Evolutionary conservation across 2,888 invertebrate genomes (phyloP), one percentile per base, ranked within the genome.

Genomic region (Melieria crassipennis): DNA sequence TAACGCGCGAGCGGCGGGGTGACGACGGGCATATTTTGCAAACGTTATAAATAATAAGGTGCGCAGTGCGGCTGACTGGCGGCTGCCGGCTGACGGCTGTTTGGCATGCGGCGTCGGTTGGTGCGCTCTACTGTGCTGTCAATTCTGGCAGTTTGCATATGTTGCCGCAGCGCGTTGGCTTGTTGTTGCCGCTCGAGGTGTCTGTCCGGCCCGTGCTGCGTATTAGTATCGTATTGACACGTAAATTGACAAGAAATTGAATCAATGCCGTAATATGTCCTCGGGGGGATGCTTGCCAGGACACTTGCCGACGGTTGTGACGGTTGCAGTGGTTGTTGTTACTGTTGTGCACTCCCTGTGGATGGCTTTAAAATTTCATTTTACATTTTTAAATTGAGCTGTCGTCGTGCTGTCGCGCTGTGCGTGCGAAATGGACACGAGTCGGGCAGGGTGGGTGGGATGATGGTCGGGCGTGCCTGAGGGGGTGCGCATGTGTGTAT

Each of bases 171-270:
- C 16, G 11, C 47, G 63, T 62, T 57, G 56, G 46, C 46, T 56
- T 16, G 62, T 58, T 13, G 46, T 46, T 45, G 60, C 11, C 47
- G 10, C 13, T 50, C 64, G 52, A 43, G 52, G 48, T 62, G 42
- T 47, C 42, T 46, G 55, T 62, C 11, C 30, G 4, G 30, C 7
- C 5, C 46, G 47, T 16, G 7, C 56, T 60, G 70, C 70, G 69
- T 75, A 84, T 84, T 84, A 83, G 82, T 80, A 80, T 86, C 86
- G 83, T 81, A 87, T 87, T 87, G 87, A 87, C 87, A 86, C 81
- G 85, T 83, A 87, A 87, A 86, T 87, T 86, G 86, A 87, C 86
- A 85, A 85, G 83, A 86, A 87, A 87, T 87, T 87, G 86, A 87
- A 87, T 87, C 86, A 87, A 86, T 86, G 83, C 82, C 81, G 83